phyloP scores from a whole-genome alignment of 2,113 vertebrate species.

The Mastomys coucha region DNA sequence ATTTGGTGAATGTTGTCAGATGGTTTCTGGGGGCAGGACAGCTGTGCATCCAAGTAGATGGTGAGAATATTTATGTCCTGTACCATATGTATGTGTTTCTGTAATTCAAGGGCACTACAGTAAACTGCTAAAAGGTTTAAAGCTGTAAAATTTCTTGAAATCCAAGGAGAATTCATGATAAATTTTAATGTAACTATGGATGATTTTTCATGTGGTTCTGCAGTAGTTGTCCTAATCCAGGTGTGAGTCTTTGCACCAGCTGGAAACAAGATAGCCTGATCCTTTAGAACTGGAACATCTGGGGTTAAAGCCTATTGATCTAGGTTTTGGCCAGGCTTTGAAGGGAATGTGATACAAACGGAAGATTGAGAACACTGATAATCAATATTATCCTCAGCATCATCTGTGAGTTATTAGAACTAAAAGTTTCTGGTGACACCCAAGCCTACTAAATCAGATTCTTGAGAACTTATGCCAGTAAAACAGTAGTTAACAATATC shows the following conservation, averaged over 20 bases:
- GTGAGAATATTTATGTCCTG: slow-evolving; percentile 12
- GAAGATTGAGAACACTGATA: not conserved
- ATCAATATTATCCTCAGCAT: not conserved
- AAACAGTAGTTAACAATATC: not conserved
- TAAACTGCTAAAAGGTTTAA: not conserved
- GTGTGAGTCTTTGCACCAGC: not conserved
- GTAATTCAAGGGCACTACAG: not conserved
- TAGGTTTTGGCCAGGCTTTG: not conserved
- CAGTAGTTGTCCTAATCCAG: not conserved
- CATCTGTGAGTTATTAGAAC: slow-evolving; percentile 21
- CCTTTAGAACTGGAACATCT: not conserved
- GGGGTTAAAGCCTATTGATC: not conserved
- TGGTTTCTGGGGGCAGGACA: slow-evolving; percentile 29
- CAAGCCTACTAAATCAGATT: not conserved
- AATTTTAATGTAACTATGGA: not conserved
- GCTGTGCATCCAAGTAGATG: slow-evolving; percentile 34
- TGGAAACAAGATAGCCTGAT: not conserved
- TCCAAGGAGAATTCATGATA: not conserved
- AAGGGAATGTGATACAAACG: not conserved
- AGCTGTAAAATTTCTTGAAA: not conserved
- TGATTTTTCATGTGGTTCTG: not conserved
- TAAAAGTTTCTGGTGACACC: not conserved
- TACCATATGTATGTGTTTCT: slow-evolving; percentile 17
- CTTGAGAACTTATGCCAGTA: not conserved
- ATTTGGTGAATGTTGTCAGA: slow-evolving; percentile 44